phyloP scores from a whole-genome alignment of 2,888 invertebrate species.

The Trachelus stipa region DNA sequence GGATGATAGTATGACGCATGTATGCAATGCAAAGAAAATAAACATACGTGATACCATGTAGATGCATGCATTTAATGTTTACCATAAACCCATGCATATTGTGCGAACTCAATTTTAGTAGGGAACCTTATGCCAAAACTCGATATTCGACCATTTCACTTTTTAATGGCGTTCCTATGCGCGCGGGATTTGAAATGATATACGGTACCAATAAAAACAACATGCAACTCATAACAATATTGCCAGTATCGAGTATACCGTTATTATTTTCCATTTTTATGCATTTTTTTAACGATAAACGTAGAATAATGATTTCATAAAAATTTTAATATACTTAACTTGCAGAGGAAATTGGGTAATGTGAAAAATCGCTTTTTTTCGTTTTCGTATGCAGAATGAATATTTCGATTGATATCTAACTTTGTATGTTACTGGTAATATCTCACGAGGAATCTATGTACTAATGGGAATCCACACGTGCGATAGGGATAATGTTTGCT shows the following conservation, averaged over 20 bases:
- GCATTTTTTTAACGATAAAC: not conserved
- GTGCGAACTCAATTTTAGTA: not conserved
- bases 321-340: not conserved
- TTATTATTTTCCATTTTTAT: not conserved
- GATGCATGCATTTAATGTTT: not conserved
- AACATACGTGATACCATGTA: not conserved
- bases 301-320: not conserved
- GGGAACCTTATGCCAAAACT: not conserved
- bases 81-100: not conserved
- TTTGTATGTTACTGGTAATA: not conserved
- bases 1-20: not conserved
- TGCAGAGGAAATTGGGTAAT: not conserved
- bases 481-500: not conserved
- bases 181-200: not conserved
- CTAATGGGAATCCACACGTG: not conserved
- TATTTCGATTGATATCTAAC: not conserved
- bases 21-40: not conserved
- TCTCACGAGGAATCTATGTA: not conserved
- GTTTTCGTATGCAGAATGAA: not conserved
- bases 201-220: not conserved
- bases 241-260: not conserved
- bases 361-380: not conserved
- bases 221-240: not conserved
- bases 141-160: not conserved
- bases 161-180: not conserved